These are phyloP conservation scores for Acromyrmex charruanus DNA, from an alignment of 1,140 invertebrate species.

Conservation along the genomic window DNA sequence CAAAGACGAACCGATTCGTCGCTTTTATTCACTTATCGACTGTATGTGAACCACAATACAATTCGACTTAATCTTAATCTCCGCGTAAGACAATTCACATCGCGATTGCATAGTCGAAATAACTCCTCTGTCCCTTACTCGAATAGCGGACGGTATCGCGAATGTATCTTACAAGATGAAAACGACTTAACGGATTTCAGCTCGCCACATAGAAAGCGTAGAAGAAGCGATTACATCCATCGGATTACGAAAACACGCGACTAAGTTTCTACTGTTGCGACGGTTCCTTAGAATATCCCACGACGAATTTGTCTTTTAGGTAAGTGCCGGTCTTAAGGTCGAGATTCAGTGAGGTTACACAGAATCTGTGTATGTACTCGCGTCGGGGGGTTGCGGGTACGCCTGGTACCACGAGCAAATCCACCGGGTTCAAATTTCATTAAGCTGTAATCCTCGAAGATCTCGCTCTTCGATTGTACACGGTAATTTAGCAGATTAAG, in stretches of 20 bases:
- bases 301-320: slow-evolving; percentile 71
- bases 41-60: no score
- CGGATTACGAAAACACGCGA: slow-evolving; percentile 65
- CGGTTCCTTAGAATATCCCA: slow-evolving; percentile 46
- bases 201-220: slow-evolving; percentile 1
- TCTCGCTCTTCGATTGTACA: slow-evolving; percentile 55
- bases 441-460: slow-evolving; percentile 65
- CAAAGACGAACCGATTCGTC: neutral
- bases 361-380: slow-evolving; percentile 44
- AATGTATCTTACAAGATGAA: slow-evolving; percentile 39
- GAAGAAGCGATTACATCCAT: slow-evolving; percentile 65
- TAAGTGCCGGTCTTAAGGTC: slow-evolving; percentile 67
- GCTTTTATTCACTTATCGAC: neutral
- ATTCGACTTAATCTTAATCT: neutral
- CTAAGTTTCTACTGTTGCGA: slow-evolving; percentile 23
- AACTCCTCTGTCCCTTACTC: neutral
- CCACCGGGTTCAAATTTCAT: slow-evolving; percentile 72
- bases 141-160: slow-evolving; percentile 10
- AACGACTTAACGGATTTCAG: slow-evolving; percentile 58
- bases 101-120: neutral
- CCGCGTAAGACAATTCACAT: neutral
- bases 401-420: slow-evolving; percentile 59
- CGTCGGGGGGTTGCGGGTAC: slow-evolving; percentile 20
- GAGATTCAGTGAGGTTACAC: slow-evolving; percentile 50
- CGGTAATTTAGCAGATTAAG: slow-evolving; percentile 61